Percentiles rank a stretch among this genome's conserved stretches.
These are phyloP conservation scores for Trypoxylus dichotomus DNA, from an alignment of 1,140 invertebrate genomes.

Conservation along the genomic window DNA sequence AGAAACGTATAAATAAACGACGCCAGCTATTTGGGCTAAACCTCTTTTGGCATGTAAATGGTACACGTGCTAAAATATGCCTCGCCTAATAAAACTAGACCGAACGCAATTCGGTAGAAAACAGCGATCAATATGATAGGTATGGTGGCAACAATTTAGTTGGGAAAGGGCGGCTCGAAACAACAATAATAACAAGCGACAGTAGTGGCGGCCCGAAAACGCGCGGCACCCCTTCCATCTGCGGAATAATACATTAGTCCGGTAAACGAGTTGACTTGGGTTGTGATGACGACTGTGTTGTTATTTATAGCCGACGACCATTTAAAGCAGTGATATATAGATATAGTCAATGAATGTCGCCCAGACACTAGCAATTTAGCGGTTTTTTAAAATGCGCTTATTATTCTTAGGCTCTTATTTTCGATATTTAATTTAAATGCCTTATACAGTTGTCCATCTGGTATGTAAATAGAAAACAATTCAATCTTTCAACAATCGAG, in stretches of 20 bases:
- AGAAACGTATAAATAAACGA: neutral
- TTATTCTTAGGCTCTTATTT: too few relatives aligned
- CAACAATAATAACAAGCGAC: conserved; percentile 14
- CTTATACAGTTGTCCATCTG: too few relatives aligned
- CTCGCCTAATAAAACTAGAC: neutral
- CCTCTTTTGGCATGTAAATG: neutral
- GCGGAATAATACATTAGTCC: conserved; percentile 21
- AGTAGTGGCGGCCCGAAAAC: neutral
- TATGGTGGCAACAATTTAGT: neutral
- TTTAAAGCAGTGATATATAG: neutral
- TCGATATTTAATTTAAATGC: too few relatives aligned
- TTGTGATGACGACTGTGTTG: neutral
- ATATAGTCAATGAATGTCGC: neutral
- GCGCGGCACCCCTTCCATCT: neutral
- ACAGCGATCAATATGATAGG: neutral
- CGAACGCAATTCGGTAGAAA: neutral
- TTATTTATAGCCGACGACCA: neutral
- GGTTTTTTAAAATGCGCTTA: too few relatives aligned
- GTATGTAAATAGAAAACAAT: too few relatives aligned
- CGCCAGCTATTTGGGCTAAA: neutral
- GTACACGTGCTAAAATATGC: neutral
- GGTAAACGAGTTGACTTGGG: neutral
- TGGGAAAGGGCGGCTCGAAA: neutral
- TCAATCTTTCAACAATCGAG: too few relatives aligned
- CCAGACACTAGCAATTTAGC: neutral